A percentile compares a stretch with the other conserved stretches of the same genome.
Evolutionary conservation across 1,140 invertebrate genomes (phyloP).

Genomic region (Sipha flava): DNA sequence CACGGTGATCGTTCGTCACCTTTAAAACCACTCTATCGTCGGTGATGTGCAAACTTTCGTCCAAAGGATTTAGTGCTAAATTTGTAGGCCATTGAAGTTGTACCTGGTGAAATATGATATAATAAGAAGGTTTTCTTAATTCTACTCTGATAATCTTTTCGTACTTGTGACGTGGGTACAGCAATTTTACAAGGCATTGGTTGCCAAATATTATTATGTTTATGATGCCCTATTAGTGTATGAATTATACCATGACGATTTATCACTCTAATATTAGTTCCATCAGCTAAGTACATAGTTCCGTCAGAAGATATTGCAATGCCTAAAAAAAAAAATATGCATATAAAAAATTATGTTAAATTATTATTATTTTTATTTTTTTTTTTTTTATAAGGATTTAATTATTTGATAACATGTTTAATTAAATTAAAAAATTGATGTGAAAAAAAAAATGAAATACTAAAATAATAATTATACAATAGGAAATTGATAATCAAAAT

Average conservation of each 20-base stretch:
- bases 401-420: too few species aligned
- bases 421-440: too few species aligned
- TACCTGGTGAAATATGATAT: conserved; percentile 50
- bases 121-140: background rate
- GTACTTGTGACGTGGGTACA: conserved; percentile 58
- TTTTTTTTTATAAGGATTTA: too few species aligned
- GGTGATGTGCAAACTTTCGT: conserved; percentile 88
- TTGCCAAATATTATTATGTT: conserved; percentile 83
- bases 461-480: too few species aligned
- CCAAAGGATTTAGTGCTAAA: conserved; percentile 81
- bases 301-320: conserved; percentile 82
- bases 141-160: background rate
- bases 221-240: conserved; percentile 85
- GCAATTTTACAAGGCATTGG: conserved; percentile 76
- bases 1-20: conserved; percentile 81
- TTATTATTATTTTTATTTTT: too few species aligned
- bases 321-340: conserved; percentile 49
- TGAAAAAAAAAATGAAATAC: too few species aligned
- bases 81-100: conserved; percentile 94
- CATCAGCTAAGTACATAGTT: conserved; percentile 90
- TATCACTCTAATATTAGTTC: conserved; percentile 83
- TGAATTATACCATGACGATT: conserved; percentile 86
- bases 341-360: too few species aligned
- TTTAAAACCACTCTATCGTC: conserved; percentile 89
- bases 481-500: too few species aligned